Conservation (phyloP, 2,888 invertebrate genomes). For the Cabera pusaria region DNA sequence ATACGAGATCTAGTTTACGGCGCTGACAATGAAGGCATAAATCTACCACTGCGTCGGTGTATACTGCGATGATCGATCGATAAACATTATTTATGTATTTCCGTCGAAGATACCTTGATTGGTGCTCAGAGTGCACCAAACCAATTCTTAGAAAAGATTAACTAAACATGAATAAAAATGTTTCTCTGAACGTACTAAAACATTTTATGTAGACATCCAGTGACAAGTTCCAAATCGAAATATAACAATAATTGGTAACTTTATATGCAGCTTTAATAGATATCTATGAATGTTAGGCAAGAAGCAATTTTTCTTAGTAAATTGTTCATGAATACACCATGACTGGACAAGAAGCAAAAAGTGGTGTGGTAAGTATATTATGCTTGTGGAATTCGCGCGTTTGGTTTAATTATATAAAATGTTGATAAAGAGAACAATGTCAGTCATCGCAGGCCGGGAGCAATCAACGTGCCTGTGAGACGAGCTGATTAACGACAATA, state of each 20-base stretch:
- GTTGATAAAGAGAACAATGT: constrained; percentile 65
- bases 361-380: too few species aligned
- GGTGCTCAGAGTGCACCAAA: constrained; percentile 56
- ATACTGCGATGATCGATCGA: constrained; percentile 79
- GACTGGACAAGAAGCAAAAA: too few species aligned
- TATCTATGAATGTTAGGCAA: too few species aligned
- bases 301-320: too few species aligned
- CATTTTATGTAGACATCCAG: too few species aligned
- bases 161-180: constrained; percentile 29
- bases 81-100: constrained; percentile 82
- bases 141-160: constrained; percentile 54
- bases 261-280: too few species aligned
- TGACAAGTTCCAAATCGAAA: too few species aligned
- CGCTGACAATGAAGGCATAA: constrained; percentile 81
- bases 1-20: constrained; percentile 82
- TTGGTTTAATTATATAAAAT: constrained; percentile 59
- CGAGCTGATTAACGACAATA: constrained; percentile 79
- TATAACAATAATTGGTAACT: too few species aligned
- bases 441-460: constrained; percentile 39
- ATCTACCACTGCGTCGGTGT: constrained; percentile 75
- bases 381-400: constrained; percentile 47
- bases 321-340: too few species aligned
- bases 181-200: constrained; percentile 2
- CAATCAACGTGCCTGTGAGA: constrained; percentile 70
- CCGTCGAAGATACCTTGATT: constrained; percentile 62